Base-by-base conservation (phyloP, 2,113 vertebrate genomes). In the Mola mola region DNA sequence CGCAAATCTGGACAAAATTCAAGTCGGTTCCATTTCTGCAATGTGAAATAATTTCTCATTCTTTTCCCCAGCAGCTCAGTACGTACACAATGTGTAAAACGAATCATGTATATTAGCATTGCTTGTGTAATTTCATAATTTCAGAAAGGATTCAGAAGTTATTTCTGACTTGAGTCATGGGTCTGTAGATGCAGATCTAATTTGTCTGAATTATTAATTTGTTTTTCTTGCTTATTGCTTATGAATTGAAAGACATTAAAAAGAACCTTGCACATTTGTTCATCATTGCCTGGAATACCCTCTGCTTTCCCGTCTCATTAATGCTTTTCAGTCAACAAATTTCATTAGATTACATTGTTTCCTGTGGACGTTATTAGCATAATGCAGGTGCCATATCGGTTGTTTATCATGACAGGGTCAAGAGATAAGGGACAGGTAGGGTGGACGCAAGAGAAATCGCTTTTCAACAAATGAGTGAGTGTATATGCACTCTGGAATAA, bases 401-500 rank as follows among this genome's bases (percentile, higher is more conserved):
- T n/a, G n/a, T n/a, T n/a, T n/a, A n/a, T n/a, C n/a, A n/a, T n/a
- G n/a, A n/a, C n/a, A n/a, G n/a, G n/a, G n/a, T n/a, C n/a, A n/a
- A n/a, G n/a, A n/a, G n/a, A n/a, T n/a, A n/a, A n/a, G n/a, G n/a
- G n/a, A n/a, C n/a, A n/a, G n/a, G n/a, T n/a, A n/a, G n/a, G 31
- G 31, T 10, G 33, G 41, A 64, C 21, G 51, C 6, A 2, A 53
- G 42, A 67, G 31, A 56, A 50, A 64, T 76, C 61, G 26, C 38
- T 24, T 65, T 41, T 58, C 37, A 65, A 51, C 73, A 78, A 72
- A 48, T 57, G 9, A 74, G 41, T 62, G 55, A 62, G 37, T 72
- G 24, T 60, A 41, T 57, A 34, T 62, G 62, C 49, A 42, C 52
- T 40, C 47, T 19, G 9, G 80, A 82, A 80, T 65, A 75, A 76